Evolutionary conservation across 2,113 vertebrate species (phyloP), one percentile per base, ranked within the genome.

Genomic region (Colossoma macropomum): DNA sequence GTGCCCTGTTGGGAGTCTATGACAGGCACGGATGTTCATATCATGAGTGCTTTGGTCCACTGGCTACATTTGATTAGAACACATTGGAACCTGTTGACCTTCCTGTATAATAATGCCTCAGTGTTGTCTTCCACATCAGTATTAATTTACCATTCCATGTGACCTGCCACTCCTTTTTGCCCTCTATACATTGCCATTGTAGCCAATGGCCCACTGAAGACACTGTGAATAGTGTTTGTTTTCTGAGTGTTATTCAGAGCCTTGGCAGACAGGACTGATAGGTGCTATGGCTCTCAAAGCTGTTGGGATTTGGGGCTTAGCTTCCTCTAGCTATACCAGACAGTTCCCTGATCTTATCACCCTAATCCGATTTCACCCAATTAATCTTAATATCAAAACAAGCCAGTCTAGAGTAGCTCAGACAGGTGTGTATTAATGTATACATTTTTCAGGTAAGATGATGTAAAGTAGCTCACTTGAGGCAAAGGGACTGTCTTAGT

Each of bases 291-390:
- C 86, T 83, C 83, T 50, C 13, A 68, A 74, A 89, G 75, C 85
- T 62, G 84, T 84, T 88, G 86, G 87, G 91, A 90, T 92, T 92
- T 88, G 85, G 73, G 85, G 88, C 77, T 92, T 90, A 88, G 84
- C 88, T 88, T 89, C 84, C 74, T 74, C 84, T 81, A 83, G 75
- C 84, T 86, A 86, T 85, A 87, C 83, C 88, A 89, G 86, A 90
- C 84, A 65, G 62, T 76, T 83, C 48, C 50, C 84, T 89, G 88
- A 87, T 87, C 87, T 88, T 72, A 85, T 89, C 85, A 75, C 66
- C 54, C 77, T 88, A 91, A 93, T 93, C 90, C 74, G 90, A 87
- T 91, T 90, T 41, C 54, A 70, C 45, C 74, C 80, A 85, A 90
- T 87, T 84, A 85, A 88, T 91, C 78, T 81, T 81, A 50, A 84